These are phyloP conservation scores for Andrena praecox DNA, from an alignment of 2,888 invertebrate genomes.

Conservation along the genomic window DNA sequence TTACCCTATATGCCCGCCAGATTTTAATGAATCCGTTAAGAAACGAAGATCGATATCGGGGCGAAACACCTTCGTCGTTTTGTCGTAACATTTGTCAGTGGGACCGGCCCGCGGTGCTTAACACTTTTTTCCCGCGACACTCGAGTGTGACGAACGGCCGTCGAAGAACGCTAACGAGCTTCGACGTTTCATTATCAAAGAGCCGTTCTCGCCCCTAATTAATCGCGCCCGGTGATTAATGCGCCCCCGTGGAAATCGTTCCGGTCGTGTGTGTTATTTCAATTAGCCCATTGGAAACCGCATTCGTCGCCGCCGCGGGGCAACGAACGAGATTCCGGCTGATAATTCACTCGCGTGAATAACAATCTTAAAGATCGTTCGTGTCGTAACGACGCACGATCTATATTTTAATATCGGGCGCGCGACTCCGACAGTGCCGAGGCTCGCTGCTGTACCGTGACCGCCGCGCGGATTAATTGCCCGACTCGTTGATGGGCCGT, in stretches of 20 bases:
- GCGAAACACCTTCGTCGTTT: background rate
- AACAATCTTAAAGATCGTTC: conserved; percentile 28
- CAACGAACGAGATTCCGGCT: background rate
- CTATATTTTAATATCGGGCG: conserved; percentile 26
- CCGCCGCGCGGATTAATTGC: conserved; percentile 14
- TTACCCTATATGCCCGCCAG: conserved; percentile 7
- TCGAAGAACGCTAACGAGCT: conserved; percentile 43
- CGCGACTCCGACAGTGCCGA: background rate
- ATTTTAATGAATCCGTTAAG: conserved; percentile 40
- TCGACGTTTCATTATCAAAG: conserved; percentile 48
- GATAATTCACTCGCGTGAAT: conserved; percentile 25
- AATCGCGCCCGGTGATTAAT: conserved; percentile 40
- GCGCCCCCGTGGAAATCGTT: conserved; percentile 26
- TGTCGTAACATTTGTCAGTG: conserved; percentile 33
- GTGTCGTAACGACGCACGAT: conserved; percentile 7
- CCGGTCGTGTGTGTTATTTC: conserved; percentile 43
- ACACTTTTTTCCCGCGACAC: background rate
- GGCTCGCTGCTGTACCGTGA: conserved; percentile 2
- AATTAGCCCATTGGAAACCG: conserved; percentile 30
- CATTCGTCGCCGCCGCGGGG: conserved; percentile 26
- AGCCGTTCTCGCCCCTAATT: conserved; percentile 33
- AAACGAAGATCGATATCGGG: conserved; percentile 43
- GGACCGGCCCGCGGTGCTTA: conserved; percentile 5
- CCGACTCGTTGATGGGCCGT: background rate
- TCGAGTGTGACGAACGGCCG: conserved; percentile 32